Percentiles rank a stretch among this genome's conserved stretches.
phyloP scores from a whole-genome alignment of 2,797 vertebrate species.

The Merluccius polli region DNA sequence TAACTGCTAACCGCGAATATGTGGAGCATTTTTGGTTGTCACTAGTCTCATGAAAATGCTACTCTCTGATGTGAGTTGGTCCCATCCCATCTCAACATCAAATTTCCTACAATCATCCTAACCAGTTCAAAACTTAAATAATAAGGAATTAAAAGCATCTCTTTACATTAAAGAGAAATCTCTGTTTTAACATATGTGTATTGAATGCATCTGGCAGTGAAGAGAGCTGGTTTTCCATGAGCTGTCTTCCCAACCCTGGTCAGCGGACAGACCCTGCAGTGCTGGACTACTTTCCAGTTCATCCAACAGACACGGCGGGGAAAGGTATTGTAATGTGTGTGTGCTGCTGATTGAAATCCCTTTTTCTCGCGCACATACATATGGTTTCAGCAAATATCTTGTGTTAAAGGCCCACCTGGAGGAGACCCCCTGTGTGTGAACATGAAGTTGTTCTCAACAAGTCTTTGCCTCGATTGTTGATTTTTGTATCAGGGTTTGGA shows the following conservation, averaged over 20 bases:
- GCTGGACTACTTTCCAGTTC: not conserved
- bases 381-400: constrained; percentile 30
- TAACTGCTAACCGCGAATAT: not conserved
- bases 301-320: not conserved
- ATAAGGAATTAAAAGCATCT: not conserved
- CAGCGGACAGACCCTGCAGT: not conserved
- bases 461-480: not conserved
- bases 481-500: not conserved
- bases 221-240: not conserved
- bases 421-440: not conserved
- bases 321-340: not conserved
- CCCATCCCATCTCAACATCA: no score
- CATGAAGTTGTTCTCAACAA: not conserved
- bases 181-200: not conserved
- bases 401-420: constrained; percentile 18
- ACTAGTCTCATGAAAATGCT: not conserved
- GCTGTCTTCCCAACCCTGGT: not conserved
- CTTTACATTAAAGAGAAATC: not conserved
- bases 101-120: not conserved
- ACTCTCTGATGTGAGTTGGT: not conserved
- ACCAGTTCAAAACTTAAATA: not conserved
- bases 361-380: constrained; percentile 6
- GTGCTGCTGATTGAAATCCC: not conserved
- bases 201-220: not conserved
- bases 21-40: not conserved